Evolutionary conservation across 37 sponge, comb jelly and placozoan genomes (phyloP).

Genomic region (Axinella damicornis): DNA sequence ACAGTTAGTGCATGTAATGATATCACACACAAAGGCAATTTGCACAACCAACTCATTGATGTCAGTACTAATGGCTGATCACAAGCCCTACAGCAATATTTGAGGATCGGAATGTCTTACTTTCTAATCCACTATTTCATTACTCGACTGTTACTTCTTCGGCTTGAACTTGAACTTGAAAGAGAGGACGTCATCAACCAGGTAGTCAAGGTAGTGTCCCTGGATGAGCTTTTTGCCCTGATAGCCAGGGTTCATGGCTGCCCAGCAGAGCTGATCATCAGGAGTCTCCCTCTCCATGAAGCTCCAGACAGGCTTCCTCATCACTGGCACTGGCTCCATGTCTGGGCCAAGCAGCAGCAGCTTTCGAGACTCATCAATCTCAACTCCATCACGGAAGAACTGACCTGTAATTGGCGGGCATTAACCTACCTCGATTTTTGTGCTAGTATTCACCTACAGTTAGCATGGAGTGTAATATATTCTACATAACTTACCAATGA

Average conservation of each 20-base stretch:
- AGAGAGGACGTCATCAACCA: conserved; percentile 49
- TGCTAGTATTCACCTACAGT: too few species aligned
- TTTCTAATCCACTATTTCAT: too few species aligned
- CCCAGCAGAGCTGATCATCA: conserved; percentile 45
- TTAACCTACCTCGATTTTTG: too few species aligned
- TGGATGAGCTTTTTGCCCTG: conserved; percentile 48
- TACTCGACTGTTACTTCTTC: too few species aligned
- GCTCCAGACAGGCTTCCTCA: conserved; percentile 48
- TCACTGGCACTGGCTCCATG: conserved; percentile 49
- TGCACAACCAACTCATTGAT: too few species aligned
- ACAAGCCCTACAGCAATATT: too few species aligned
- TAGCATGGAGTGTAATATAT: too few species aligned
- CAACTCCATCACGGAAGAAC: conserved; percentile 23
- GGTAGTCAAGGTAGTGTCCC: conserved; percentile 46
- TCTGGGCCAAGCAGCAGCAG: conserved; percentile 21
- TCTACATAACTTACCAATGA: conserved; percentile 26
- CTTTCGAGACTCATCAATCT: conserved; percentile 34
- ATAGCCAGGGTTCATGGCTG: conserved; percentile 57
- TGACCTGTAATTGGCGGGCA: too few species aligned
- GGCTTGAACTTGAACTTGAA: conserved; percentile 14
- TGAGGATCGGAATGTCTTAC: too few species aligned
- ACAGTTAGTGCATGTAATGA: too few species aligned
- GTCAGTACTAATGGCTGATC: too few species aligned
- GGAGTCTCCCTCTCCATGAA: conserved; percentile 47
- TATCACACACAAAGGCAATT: too few species aligned